These are phyloP conservation scores for Cheumatopsyche charites DNA, from an alignment of 1,140 invertebrate species.

Conservation along the genomic window DNA sequence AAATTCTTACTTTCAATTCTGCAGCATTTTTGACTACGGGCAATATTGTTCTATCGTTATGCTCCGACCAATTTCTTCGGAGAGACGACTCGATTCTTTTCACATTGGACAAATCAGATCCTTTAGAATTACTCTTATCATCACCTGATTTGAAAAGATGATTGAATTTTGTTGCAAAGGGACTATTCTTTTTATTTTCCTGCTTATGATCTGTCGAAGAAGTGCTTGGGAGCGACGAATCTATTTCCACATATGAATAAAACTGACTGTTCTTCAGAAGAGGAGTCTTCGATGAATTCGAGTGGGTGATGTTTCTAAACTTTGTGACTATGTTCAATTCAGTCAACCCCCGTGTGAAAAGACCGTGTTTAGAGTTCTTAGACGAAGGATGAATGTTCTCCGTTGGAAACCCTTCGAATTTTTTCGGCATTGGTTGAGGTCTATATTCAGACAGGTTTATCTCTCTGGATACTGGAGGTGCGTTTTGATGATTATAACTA, in stretches of 20 bases:
- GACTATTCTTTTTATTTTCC: slow-evolving; percentile 28
- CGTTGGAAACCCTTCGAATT: neutral
- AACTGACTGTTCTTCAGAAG: slow-evolving; percentile 42
- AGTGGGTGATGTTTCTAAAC: slow-evolving; percentile 31
- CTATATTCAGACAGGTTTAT: slow-evolving; percentile 17
- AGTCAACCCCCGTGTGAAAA: slow-evolving; percentile 44
- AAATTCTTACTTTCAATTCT: slow-evolving; percentile 23
- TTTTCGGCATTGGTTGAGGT: neutral
- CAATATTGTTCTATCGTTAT: slow-evolving; percentile 44
- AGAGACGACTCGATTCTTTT: slow-evolving; percentile 33
- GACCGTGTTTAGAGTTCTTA: slow-evolving; percentile 25
- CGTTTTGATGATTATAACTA: neutral
- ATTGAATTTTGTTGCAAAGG: slow-evolving; percentile 31
- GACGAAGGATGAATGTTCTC: neutral
- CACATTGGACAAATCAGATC: neutral
- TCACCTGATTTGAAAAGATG: slow-evolving; percentile 38
- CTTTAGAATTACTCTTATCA: neutral
- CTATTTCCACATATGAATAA: slow-evolving; percentile 34
- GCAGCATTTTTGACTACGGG: slow-evolving; percentile 23
- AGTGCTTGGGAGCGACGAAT: slow-evolving; percentile 8
- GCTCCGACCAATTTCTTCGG: slow-evolving; percentile 46
- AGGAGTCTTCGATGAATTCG: slow-evolving; percentile 15
- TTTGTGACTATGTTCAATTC: slow-evolving; percentile 40
- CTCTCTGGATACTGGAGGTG: neutral
- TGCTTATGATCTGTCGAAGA: neutral